phyloP scores from a whole-genome alignment of 2,797 vertebrate genomes.

The Coregonus suidteri region DNA sequence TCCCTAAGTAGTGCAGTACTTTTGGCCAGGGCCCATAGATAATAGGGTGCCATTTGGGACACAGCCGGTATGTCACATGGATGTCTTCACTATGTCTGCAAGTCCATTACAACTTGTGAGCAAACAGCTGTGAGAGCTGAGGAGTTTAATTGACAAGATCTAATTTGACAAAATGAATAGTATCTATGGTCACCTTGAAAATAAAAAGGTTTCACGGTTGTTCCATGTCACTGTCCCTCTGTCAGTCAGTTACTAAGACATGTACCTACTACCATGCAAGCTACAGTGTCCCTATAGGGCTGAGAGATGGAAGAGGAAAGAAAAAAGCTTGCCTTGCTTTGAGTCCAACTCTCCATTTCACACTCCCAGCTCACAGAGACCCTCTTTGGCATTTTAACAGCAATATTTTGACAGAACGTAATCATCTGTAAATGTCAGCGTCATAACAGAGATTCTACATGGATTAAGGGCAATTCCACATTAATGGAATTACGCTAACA shows the following conservation, averaged over 20 bases:
- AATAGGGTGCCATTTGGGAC: neutral
- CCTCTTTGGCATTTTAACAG: constrained; percentile 51
- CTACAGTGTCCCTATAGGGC: neutral
- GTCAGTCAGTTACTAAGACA: neutral
- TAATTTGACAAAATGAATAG: neutral
- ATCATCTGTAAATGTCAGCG: constrained; percentile 60
- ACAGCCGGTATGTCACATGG: neutral
- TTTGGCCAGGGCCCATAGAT: neutral
- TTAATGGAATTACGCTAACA: no score
- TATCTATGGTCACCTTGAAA: no score
- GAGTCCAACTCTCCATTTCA: neutral
- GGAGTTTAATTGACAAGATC: neutral
- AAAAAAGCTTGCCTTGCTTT: neutral
- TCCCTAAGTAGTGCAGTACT: neutral
- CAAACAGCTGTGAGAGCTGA: neutral
- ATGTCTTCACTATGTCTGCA: neutral
- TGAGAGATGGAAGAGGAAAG: neutral
- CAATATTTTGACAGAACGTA: constrained; percentile 61
- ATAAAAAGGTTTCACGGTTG: no score
- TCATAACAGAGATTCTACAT: constrained; percentile 42
- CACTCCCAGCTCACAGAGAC: neutral
- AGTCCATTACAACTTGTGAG: neutral
- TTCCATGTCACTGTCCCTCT: neutral
- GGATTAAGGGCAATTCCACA: constrained; percentile 32
- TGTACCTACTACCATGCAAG: neutral